Evolutionary conservation across 2,113 vertebrate genomes (phyloP), one percentile per base, ranked within the genome.

Genomic region (Brachionichthys hirsutus): DNA sequence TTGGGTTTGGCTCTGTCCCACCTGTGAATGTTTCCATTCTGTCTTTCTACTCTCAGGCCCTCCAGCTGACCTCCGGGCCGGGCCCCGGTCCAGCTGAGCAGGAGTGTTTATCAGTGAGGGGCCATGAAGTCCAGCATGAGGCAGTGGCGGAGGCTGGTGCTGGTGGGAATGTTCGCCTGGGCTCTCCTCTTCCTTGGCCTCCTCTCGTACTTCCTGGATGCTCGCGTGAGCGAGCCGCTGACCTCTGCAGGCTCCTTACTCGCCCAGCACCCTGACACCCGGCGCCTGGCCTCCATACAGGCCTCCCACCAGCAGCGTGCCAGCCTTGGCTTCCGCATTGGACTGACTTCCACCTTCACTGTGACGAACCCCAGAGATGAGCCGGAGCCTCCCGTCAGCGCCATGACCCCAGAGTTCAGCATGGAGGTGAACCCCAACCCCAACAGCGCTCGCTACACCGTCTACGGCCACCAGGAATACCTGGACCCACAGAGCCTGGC

Each of bases 81-180:
- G 55, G 66, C 46, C 24, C 24, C 24, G 82, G 24, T 59, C 63
- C 71, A 48, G 70, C 59, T 40, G 46, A 54, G 20, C 72, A 35
- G 47, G 58, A 13, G 60, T 83, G 51, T 57, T 45, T 82, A 73
- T 75, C 70, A 83, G 64, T 57, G 61, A 55, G 58, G 35, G 64
- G 57, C 54, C n/a, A 99, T 98, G 95, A 98, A 95, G 93, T 93
- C 95, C 59, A 95, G 91, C 70, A 86, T 97, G 93, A 96, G 94
- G 87, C 96, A 95, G 86, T 98, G 97, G 96, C 91, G 95, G 87
- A 92, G 92, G 87, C 82, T 97, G 56, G 92, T 93, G 88, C 91
- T 99, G 61, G 90, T 92, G 56, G 94, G 93, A 54, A 94, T 98
- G 80, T 91, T 98, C 67, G 93, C 91, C 24, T 99, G 97, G 97